A percentile compares a stretch with the other conserved stretches of the same genome.
Conservation (phyloP, 1,140 invertebrate genomes). For the Marisa cornuarietis region DNA sequence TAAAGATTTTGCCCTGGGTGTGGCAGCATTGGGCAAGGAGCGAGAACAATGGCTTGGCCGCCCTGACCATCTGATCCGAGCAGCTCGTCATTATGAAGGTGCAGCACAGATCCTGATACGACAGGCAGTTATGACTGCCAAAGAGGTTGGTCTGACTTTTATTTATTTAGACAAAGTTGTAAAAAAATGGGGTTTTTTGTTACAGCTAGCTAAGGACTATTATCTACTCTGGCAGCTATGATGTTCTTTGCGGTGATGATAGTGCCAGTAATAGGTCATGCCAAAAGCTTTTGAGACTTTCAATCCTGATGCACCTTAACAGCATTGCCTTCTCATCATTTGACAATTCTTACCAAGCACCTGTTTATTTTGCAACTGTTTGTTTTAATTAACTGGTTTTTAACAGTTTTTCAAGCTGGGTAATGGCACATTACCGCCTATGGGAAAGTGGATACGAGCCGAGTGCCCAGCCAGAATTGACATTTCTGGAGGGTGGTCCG, state of each 20-base stretch:
- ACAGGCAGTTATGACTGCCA: conserved; percentile 65
- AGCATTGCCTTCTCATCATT: no score
- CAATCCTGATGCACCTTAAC: no score
- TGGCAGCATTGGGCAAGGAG: conserved; percentile 60
- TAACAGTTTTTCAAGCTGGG: conserved; percentile 44
- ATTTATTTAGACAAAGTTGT: no score
- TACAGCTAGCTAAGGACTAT: no score
- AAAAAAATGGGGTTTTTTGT: no score
- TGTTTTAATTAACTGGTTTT: no score
- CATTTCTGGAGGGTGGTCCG: conserved; percentile 70
- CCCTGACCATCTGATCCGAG: conserved; percentile 66
- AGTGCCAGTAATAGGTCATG: no score
- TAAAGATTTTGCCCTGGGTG: conserved; percentile 57
- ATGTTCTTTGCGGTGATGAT: no score
- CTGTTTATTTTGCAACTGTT: no score
- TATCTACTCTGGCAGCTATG: no score
- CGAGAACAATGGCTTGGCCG: conserved; percentile 64
- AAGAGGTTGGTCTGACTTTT: conserved; percentile 47
- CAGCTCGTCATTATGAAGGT: conserved; percentile 70
- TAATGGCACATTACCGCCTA: conserved; percentile 31
- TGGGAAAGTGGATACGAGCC: conserved; percentile 65
- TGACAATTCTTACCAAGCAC: no score
- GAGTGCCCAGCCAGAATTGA: conserved; percentile 70
- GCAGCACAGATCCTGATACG: conserved; percentile 69
- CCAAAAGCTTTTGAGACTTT: no score